A percentile compares a stretch with the other conserved stretches of the same genome.
These are phyloP conservation scores for Papilio aristodemus DNA, from an alignment of 1,140 invertebrate genomes.

Conservation along the genomic window DNA sequence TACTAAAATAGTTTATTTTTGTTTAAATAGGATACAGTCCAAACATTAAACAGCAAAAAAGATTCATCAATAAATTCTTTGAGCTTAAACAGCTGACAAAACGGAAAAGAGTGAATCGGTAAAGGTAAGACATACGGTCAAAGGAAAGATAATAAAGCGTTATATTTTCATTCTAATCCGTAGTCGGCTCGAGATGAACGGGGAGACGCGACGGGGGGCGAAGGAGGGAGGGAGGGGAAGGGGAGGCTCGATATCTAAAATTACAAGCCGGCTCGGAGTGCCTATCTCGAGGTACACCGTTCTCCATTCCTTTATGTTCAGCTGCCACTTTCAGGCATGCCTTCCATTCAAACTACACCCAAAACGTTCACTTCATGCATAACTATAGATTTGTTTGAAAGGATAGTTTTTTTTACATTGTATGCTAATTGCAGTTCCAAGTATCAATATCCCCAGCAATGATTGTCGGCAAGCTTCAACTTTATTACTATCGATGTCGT, in stretches of 20 bases:
- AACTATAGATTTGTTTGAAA: constrained; percentile 52
- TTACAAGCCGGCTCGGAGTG: constrained; percentile 73
- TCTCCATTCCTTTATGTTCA: constrained; percentile 69
- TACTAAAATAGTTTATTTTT: no score
- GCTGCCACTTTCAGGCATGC: constrained; percentile 68
- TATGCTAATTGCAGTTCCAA: constrained; percentile 39
- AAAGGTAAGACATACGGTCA: constrained; percentile 73
- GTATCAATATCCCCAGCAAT: constrained; percentile 31
- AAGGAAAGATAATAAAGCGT: constrained; percentile 74
- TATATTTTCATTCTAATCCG: constrained; percentile 78
- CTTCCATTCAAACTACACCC: constrained; percentile 59
- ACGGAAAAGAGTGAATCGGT: constrained; percentile 49
- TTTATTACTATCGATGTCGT: constrained; percentile 17
- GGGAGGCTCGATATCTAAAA: constrained; percentile 74
- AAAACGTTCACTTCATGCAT: constrained; percentile 54
- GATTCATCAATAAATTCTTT: neutral
- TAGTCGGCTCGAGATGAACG: constrained; percentile 59
- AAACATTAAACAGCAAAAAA: neutral
- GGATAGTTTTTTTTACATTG: constrained; percentile 31
- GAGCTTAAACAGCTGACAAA: constrained; percentile 10
- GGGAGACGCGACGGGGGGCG: constrained; percentile 45
- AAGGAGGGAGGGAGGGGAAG: constrained; percentile 33
- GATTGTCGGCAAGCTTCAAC: neutral
- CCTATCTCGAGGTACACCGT: constrained; percentile 65
- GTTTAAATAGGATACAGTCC: neutral